Conservation (phyloP, 2,888 invertebrate genomes). For the Cephonodes hylas region DNA sequence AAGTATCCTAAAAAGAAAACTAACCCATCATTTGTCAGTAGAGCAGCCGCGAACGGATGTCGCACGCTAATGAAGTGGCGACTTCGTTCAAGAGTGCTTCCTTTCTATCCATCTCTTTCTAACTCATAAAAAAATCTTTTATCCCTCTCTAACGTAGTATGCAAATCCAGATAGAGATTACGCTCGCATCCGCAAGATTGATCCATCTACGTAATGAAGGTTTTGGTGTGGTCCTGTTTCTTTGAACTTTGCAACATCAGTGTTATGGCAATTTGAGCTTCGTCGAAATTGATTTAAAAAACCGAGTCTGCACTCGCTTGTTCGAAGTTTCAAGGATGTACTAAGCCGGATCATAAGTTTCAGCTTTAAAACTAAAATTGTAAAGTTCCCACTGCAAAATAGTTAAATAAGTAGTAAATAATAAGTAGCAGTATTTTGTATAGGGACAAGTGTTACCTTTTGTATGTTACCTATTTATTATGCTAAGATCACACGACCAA, state of each 20-base stretch:
- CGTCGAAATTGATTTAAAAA: neutral
- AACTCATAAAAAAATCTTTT: constrained; percentile 34
- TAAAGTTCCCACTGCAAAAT: too few species aligned
- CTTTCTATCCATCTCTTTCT: constrained; percentile 38
- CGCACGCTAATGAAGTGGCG: constrained; percentile 59
- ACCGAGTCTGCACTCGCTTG: neutral
- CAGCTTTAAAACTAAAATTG: too few species aligned
- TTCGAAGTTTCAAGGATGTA: neutral
- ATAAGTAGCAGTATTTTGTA: too few species aligned
- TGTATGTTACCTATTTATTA: too few species aligned
- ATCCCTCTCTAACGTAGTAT: constrained; percentile 24
- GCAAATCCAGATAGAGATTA: constrained; percentile 33
- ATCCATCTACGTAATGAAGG: constrained; percentile 61
- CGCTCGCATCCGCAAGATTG: constrained; percentile 38
- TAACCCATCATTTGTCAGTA: constrained; percentile 38
- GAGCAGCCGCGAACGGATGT: constrained; percentile 41
- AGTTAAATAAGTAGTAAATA: too few species aligned
- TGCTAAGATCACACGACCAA: too few species aligned
- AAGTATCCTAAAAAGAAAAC: constrained; percentile 14
- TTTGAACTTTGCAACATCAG: neutral
- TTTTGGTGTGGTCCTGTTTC: constrained; percentile 14
- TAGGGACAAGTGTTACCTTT: too few species aligned
- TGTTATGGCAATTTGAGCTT: neutral
- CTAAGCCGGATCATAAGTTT: too few species aligned
- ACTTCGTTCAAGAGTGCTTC: constrained; percentile 46